Evolutionary conservation across 2,888 invertebrate species (phyloP).

Genomic region (Sinhomidia bicolor): DNA sequence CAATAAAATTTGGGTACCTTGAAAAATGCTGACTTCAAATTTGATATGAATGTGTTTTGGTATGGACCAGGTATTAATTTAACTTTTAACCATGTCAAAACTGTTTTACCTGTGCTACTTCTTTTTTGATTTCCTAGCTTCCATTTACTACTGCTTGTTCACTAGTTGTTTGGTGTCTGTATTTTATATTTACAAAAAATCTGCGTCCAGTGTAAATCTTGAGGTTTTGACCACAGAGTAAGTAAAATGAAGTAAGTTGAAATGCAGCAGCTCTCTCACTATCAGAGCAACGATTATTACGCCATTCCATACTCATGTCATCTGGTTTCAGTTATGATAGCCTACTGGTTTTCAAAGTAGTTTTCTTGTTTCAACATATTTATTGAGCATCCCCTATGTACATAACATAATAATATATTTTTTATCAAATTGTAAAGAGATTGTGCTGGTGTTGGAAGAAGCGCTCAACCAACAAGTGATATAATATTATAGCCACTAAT

Average conservation of each 20-base stretch:
- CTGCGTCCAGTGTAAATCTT: background rate
- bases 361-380: slow-evolving; percentile 62
- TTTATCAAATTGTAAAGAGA: slow-evolving; percentile 7
- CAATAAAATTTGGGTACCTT: too few species aligned
- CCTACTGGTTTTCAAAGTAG: slow-evolving; percentile 67
- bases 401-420: background rate
- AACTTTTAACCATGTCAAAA: too few species aligned
- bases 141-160: background rate
- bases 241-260: background rate
- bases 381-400: slow-evolving; percentile 47
- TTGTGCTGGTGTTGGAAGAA: background rate
- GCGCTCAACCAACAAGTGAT: background rate
- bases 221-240: background rate
- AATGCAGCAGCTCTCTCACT: background rate
- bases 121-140: too few species aligned
- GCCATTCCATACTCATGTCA: slow-evolving; percentile 62
- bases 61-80: too few species aligned
- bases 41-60: too few species aligned
- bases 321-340: slow-evolving; percentile 68
- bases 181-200: background rate
- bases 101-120: too few species aligned
- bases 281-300: slow-evolving; percentile 27
- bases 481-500: background rate
- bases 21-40: too few species aligned
- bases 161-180: background rate